A percentile compares a stretch with the other conserved stretches of the same genome.
phyloP scores from a whole-genome alignment of 2,797 vertebrate genomes.

The Vultur gryphus region DNA sequence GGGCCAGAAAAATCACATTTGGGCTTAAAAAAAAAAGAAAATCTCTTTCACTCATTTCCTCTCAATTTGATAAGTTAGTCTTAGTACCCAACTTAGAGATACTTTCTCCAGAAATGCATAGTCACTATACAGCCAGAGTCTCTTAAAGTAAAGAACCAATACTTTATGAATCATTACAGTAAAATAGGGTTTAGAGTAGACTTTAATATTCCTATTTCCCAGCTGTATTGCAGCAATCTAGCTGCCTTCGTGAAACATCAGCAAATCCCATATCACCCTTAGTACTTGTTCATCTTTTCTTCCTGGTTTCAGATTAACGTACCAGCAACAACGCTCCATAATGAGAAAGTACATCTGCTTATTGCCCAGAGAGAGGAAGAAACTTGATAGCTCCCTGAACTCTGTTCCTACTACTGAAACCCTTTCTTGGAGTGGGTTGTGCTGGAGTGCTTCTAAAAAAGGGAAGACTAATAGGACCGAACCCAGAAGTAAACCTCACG shows the following conservation, averaged over 20 bases:
- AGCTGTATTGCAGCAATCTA: neutral
- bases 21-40: neutral
- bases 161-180: slow-evolving; percentile 1
- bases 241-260: neutral
- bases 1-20: neutral
- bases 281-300: neutral
- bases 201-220: slow-evolving; percentile 25
- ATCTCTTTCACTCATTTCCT: neutral
- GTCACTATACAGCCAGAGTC: neutral
- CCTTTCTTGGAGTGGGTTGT: neutral
- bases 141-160: neutral
- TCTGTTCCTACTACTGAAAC: neutral
- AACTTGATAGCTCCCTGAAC: neutral
- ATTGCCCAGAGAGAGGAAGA: neutral
- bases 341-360: neutral
- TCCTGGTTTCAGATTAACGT: neutral
- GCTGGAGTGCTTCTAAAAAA: neutral
- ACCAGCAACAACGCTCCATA: neutral
- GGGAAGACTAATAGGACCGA: neutral
- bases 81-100: neutral
- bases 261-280: neutral
- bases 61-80: neutral
- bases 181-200: slow-evolving; percentile 17
- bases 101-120: neutral
- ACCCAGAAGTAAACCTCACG: neutral